A percentile compares a stretch with the other conserved stretches of the same genome.
Conservation (phyloP, 92 coral and sea anemone species). For the Epizoanthus illoricatus region DNA sequence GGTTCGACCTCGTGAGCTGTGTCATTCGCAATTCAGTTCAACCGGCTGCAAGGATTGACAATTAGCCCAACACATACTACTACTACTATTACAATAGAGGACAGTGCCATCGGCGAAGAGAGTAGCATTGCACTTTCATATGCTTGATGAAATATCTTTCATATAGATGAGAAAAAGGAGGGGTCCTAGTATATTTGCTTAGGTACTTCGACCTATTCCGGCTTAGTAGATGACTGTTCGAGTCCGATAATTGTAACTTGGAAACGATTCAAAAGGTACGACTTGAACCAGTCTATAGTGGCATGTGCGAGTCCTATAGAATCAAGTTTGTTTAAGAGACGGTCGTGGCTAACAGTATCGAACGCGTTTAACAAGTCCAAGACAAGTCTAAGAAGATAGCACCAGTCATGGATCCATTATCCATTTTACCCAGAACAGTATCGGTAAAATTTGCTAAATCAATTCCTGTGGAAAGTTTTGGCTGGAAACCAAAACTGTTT, state of each 20-base stretch:
- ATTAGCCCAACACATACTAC: too few relatives aligned
- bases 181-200: constrained; percentile 48
- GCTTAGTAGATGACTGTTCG: constrained; percentile 18
- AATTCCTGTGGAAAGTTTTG: constrained; percentile 25
- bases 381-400: too few relatives aligned
- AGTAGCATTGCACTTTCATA: constrained; percentile 8
- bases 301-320: constrained; percentile 32
- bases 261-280: constrained; percentile 39
- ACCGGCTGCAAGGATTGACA: too few relatives aligned
- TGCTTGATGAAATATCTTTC: constrained; percentile 32
- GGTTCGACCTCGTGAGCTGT: too few relatives aligned
- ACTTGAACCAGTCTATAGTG: constrained; percentile 36
- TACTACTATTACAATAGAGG: too few relatives aligned
- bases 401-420: constrained; percentile 34
- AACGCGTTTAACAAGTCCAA: constrained; percentile 49
- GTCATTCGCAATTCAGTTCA: too few relatives aligned
- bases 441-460: constrained; percentile 53
- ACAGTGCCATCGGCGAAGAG: constrained; percentile 44
- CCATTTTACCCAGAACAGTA: constrained; percentile 49
- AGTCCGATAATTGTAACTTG: constrained; percentile 45
- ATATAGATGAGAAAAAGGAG: constrained; percentile 30
- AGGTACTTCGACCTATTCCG: constrained; percentile 47
- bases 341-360: constrained; percentile 42
- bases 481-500: constrained; percentile 41
- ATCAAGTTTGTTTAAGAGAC: constrained; percentile 29